Percentiles rank a stretch among this genome's conserved stretches.
phyloP scores from a whole-genome alignment of 2,888 invertebrate species.

The Melanargia galathea region DNA sequence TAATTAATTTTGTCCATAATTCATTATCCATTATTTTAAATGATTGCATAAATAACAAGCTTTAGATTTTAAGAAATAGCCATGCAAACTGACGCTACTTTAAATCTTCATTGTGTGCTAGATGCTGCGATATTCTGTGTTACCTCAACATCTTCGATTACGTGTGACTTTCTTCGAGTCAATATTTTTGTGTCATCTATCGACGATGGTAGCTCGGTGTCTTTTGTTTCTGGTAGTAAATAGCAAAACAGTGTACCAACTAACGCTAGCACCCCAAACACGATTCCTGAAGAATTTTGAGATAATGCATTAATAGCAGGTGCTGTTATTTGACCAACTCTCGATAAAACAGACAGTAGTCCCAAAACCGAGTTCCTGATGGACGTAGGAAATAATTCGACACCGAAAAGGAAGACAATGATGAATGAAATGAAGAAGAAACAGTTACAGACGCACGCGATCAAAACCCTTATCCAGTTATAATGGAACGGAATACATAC shows the following conservation, averaged over 20 bases:
- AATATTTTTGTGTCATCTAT: slow-evolving; percentile 56
- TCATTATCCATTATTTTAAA: no score
- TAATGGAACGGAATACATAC: slow-evolving; percentile 50
- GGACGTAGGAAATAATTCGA: slow-evolving; percentile 93
- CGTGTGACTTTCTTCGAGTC: slow-evolving; percentile 36
- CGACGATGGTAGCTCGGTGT: slow-evolving; percentile 59
- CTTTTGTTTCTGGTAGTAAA: slow-evolving; percentile 84
- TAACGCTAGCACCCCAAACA: slow-evolving; percentile 86
- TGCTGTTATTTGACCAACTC: slow-evolving; percentile 90
- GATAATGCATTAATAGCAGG: slow-evolving; percentile 87
- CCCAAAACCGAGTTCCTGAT: slow-evolving; percentile 92
- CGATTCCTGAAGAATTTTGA: slow-evolving; percentile 54
- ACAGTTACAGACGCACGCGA: slow-evolving; percentile 87
- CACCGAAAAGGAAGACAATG: slow-evolving; percentile 90
- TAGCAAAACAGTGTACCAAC: slow-evolving; percentile 84
- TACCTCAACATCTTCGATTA: slow-evolving; percentile 27
- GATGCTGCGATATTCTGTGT: slow-evolving; percentile 8
- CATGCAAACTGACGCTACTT: not conserved
- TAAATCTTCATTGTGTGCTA: slow-evolving; percentile 9
- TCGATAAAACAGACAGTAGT: slow-evolving; percentile 88
- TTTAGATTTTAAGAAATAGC: no score
- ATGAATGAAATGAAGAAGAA: slow-evolving; percentile 91
- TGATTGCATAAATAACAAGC: no score
- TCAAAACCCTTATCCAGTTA: slow-evolving; percentile 75
- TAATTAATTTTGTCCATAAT: no score